Conservation (phyloP, 2,113 vertebrate genomes). For the western clawed frog (Xenopus tropicalis) region DNA sequence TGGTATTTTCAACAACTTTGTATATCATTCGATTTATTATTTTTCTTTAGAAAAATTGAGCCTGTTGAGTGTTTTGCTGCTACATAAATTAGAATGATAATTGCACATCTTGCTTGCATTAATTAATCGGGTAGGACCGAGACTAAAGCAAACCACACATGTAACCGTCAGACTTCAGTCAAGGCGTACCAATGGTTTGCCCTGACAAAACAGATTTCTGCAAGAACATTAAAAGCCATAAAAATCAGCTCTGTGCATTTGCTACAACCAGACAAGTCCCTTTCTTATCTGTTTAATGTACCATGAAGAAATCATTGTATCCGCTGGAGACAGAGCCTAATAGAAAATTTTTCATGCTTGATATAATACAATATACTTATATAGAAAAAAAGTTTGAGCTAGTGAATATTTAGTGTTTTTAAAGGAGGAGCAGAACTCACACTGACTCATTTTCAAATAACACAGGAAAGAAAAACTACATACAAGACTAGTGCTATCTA, state of each 20-base stretch:
- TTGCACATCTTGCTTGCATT: too few relatives aligned
- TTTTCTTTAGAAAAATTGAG: too few relatives aligned
- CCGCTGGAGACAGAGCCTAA: slow-evolving; percentile 34
- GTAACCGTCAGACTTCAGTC: slow-evolving; percentile 14
- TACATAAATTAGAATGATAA: too few relatives aligned
- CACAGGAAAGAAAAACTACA: too few relatives aligned
- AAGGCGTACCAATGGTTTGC: slow-evolving; percentile 12
- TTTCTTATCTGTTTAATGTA: slow-evolving; percentile 45
- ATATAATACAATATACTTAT: slow-evolving; percentile 39
- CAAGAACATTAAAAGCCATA: slow-evolving; percentile 37
- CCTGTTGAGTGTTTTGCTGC: too few relatives aligned
- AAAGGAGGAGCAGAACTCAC: slow-evolving; percentile 20
- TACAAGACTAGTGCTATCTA: too few relatives aligned
- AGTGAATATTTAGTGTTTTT: slow-evolving; percentile 31
- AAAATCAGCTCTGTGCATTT: slow-evolving; percentile 35
- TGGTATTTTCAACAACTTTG: too few relatives aligned
- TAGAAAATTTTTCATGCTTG: slow-evolving; percentile 43
- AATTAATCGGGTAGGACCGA: too few relatives aligned
- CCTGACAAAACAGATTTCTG: slow-evolving; percentile 30
- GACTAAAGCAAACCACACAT: neutral
- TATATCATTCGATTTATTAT: too few relatives aligned
- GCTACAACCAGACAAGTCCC: slow-evolving; percentile 30
- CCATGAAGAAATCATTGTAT: slow-evolving; percentile 43
- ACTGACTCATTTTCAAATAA: slow-evolving; percentile 28
- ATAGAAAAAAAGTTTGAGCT: slow-evolving; percentile 23